A percentile compares a stretch with the other conserved stretches of the same genome.
These are phyloP conservation scores for Megalops cyprinoides DNA, from an alignment of 2,797 vertebrate species.

Conservation along the genomic window DNA sequence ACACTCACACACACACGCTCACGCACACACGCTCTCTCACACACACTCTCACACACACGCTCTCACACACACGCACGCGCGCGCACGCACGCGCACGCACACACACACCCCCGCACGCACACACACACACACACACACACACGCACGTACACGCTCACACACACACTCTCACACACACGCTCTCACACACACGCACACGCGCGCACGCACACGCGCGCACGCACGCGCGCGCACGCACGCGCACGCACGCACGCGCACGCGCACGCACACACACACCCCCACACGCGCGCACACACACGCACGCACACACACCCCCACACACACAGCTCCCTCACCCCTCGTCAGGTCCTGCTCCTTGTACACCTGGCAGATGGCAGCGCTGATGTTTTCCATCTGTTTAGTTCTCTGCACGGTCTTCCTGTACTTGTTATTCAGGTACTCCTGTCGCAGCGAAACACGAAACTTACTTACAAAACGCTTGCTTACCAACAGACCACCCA, in stretches of 20 bases:
- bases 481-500: not conserved
- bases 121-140: too few relatives aligned
- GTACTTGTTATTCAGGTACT: slow-evolving; percentile 86
- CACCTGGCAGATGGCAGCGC: slow-evolving; percentile 85
- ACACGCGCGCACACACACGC: too few relatives aligned
- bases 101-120: too few relatives aligned
- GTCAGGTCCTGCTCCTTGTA: slow-evolving; percentile 90
- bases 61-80: too few relatives aligned
- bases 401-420: slow-evolving; percentile 86
- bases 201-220: not conserved
- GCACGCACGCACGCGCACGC: too few relatives aligned
- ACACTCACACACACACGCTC: not conserved
- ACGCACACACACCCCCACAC: not conserved
- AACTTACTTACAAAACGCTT: not conserved
- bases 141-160: not conserved
- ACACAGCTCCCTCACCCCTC: slow-evolving; percentile 71
- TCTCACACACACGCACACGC: not conserved
- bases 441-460: slow-evolving; percentile 62
- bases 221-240: too few relatives aligned
- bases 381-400: slow-evolving; percentile 80
- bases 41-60: too few relatives aligned
- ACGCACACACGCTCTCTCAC: slow-evolving; percentile 59
- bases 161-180: not conserved
- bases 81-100: not conserved
- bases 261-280: too few relatives aligned